These are phyloP conservation scores for Mormyrus proboscirostris DNA, from an alignment of 2,797 vertebrate species.

Conservation along the genomic window DNA sequence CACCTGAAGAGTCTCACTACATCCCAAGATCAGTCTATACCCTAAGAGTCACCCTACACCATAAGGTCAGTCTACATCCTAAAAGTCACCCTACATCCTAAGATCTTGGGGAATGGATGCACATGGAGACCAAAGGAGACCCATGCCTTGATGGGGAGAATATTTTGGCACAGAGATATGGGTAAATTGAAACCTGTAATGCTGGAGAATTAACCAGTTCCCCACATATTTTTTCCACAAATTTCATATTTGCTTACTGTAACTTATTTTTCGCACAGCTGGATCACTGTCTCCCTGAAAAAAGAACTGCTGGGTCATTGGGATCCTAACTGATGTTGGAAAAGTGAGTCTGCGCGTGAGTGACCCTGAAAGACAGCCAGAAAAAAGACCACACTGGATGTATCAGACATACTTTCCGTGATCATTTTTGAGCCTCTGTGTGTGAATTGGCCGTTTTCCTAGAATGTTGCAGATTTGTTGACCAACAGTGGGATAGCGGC, in stretches of 20 bases:
- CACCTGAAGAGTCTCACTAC: too few relatives aligned
- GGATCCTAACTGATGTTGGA: background rate
- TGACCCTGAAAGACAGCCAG: background rate
- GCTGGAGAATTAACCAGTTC: background rate
- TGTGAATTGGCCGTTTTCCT: slow-evolving; percentile 2
- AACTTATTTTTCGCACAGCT: background rate
- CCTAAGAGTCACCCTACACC: background rate
- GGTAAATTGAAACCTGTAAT: background rate
- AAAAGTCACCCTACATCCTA: background rate
- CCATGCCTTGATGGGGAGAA: background rate
- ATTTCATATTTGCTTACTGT: background rate
- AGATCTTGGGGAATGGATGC: background rate
- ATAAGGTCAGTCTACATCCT: background rate
- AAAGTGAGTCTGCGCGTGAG: background rate
- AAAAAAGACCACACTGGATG: background rate
- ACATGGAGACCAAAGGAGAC: background rate
- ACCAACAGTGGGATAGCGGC: background rate
- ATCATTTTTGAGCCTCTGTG: background rate
- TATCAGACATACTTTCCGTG: background rate
- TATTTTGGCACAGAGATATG: background rate
- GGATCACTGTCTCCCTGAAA: background rate
- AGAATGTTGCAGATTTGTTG: background rate
- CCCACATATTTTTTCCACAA: background rate
- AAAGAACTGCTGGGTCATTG: background rate
- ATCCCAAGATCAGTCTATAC: too few relatives aligned